Conservation (phyloP, 2,888 invertebrate genomes). For the Euphydryas editha region DNA sequence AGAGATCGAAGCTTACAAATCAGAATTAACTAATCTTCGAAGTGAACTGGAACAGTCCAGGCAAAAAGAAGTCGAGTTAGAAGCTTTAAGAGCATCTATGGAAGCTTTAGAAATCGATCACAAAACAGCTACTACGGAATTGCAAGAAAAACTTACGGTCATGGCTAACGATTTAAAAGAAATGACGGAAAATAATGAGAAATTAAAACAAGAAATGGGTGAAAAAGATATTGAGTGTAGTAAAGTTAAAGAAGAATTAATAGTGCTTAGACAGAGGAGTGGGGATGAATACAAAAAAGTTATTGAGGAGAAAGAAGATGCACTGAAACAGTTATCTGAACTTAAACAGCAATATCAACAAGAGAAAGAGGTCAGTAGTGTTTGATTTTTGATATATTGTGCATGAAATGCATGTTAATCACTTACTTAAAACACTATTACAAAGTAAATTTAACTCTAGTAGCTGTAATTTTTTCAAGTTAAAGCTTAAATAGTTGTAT, state of each 20-base stretch:
- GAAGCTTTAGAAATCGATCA: slow-evolving; percentile 76
- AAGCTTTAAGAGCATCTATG: slow-evolving; percentile 71
- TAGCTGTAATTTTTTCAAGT: not conserved
- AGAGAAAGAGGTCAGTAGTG: slow-evolving; percentile 73
- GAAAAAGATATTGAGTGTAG: slow-evolving; percentile 65
- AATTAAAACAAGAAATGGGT: slow-evolving; percentile 62
- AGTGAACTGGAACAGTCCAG: slow-evolving; percentile 78
- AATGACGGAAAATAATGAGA: slow-evolving; percentile 64
- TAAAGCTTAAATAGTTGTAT: not conserved
- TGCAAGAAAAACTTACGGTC: slow-evolving; percentile 66
- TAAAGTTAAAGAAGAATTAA: slow-evolving; percentile 68
- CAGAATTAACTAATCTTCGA: slow-evolving; percentile 68
- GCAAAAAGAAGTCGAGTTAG: slow-evolving; percentile 80
- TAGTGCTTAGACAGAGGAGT: slow-evolving; percentile 64
- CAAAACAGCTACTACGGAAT: slow-evolving; percentile 68
- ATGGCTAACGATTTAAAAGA: slow-evolving; percentile 70
- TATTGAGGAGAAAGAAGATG: slow-evolving; percentile 67
- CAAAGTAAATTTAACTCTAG: not conserved
- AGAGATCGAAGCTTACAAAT: slow-evolving; percentile 76
- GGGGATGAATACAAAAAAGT: slow-evolving; percentile 71
- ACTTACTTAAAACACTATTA: slow-evolving; percentile 9
- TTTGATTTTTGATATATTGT: not conserved
- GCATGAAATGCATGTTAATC: not conserved
- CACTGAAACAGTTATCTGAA: slow-evolving; percentile 62
- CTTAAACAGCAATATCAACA: slow-evolving; percentile 63